Conservation (phyloP, 2,797 vertebrate genomes). For the Tinamus major region DNA sequence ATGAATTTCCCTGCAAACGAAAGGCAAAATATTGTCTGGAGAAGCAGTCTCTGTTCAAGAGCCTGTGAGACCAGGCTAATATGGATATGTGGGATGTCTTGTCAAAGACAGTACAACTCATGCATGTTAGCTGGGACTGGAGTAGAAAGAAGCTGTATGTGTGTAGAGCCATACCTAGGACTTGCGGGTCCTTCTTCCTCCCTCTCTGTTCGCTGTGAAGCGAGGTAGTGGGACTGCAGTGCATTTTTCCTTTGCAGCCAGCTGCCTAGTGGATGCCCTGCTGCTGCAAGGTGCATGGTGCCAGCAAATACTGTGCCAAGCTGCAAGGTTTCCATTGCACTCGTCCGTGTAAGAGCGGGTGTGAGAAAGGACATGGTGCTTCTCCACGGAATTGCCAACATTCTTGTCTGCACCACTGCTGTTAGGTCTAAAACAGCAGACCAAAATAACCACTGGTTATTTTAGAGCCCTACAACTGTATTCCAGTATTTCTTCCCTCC, state of each 20-base stretch:
- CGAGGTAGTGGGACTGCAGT: not conserved
- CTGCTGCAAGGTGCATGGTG: not conserved
- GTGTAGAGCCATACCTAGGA: not conserved
- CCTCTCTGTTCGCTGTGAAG: not conserved
- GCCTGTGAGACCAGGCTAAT: not conserved
- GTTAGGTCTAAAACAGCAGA: too few relatives aligned
- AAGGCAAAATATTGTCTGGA: not conserved
- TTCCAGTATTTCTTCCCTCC: not conserved
- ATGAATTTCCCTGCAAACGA: not conserved
- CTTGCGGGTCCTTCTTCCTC: not conserved
- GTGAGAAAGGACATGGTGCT: not conserved
- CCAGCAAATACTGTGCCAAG: not conserved
- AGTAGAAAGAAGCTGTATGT: not conserved
- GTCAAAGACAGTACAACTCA: not conserved
- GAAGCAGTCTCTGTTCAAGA: not conserved
- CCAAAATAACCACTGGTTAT: not conserved
- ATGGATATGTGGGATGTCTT: not conserved
- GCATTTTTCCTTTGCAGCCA: not conserved
- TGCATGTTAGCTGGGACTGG: accelerated
- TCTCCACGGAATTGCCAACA: too few relatives aligned
- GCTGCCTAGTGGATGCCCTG: too few relatives aligned
- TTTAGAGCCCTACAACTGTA: not conserved
- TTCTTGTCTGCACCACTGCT: not conserved
- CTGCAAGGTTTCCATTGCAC: not conserved
- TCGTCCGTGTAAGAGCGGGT: not conserved